These are phyloP conservation scores for Drosophila multiciliata DNA, from an alignment of 2,888 invertebrate species.

Conservation along the genomic window DNA sequence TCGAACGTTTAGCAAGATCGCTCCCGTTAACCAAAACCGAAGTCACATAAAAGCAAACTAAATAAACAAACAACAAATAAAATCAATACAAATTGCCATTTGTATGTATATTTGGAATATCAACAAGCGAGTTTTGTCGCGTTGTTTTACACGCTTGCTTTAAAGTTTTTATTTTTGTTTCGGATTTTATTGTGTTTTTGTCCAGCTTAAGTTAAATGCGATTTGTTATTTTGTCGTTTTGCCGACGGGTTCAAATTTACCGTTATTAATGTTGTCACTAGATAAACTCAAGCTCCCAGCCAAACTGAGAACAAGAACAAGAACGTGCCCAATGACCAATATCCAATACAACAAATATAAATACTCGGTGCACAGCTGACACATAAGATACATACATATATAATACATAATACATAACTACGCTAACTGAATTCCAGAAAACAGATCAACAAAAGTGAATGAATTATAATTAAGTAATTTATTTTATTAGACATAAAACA, in stretches of 20 bases:
- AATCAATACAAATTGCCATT: not conserved
- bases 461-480: slow-evolving; percentile 17
- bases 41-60: slow-evolving; percentile 7
- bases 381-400: slow-evolving; percentile 9
- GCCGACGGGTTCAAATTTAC: slow-evolving; percentile 34
- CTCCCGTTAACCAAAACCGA: slow-evolving; percentile 38
- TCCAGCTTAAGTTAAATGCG: slow-evolving; percentile 26
- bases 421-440: not conserved
- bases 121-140: slow-evolving; percentile 4
- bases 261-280: slow-evolving; percentile 71
- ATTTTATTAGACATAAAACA: slow-evolving; percentile 3
- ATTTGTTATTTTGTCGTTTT: slow-evolving; percentile 24
- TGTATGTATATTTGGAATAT: slow-evolving; percentile 3
- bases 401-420: not conserved
- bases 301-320: slow-evolving; percentile 44
- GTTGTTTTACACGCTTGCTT: not conserved
- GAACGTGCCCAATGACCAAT: slow-evolving; percentile 11
- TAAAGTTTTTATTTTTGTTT: slow-evolving; percentile 12
- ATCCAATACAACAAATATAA: slow-evolving; percentile 27
- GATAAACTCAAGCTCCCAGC: slow-evolving; percentile 31
- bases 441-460: slow-evolving; percentile 10
- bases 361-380: slow-evolving; percentile 48
- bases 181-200: slow-evolving; percentile 8
- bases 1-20: slow-evolving; percentile 62
- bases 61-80: slow-evolving; percentile 3